Conservation (phyloP, 2,888 invertebrate species). For the Apodemia duryi region DNA sequence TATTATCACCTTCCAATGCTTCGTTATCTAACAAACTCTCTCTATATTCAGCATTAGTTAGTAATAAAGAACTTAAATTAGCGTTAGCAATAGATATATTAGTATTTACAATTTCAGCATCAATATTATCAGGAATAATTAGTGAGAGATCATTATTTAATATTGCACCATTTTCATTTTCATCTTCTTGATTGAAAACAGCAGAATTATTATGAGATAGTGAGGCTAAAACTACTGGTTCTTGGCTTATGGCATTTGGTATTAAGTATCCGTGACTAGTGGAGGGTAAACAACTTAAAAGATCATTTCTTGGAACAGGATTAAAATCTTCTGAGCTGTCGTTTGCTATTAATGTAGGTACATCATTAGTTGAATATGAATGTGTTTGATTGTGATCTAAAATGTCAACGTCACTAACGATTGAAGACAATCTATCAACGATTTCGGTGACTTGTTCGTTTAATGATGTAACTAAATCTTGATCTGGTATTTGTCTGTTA, state of each 20-base stretch:
- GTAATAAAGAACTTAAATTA: conserved; percentile 78
- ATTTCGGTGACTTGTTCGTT: conserved; percentile 75
- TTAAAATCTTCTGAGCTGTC: conserved; percentile 48
- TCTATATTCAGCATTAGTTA: conserved; percentile 71
- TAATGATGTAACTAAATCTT: conserved; percentile 67
- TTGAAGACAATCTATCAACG: conserved; percentile 66
- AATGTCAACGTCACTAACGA: conserved; percentile 58
- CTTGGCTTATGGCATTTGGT: conserved; percentile 80
- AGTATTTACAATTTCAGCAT: conserved; percentile 60
- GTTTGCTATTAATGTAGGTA: conserved; percentile 57
- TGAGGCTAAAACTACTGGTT: conserved; percentile 75
- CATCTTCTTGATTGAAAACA: conserved; percentile 65
- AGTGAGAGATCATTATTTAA: conserved; percentile 55
- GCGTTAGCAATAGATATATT: conserved; percentile 83
- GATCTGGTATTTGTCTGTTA: conserved; percentile 61
- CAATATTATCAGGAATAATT: conserved; percentile 65
- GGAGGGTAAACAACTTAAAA: conserved; percentile 76
- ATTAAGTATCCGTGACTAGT: conserved; percentile 82
- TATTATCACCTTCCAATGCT: conserved; percentile 44
- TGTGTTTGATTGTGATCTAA: conserved; percentile 56
- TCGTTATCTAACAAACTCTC: conserved; percentile 51
- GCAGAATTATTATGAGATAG: conserved; percentile 71
- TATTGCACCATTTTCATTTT: conserved; percentile 44
- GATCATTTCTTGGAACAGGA: conserved; percentile 57
- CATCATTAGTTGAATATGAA: conserved; percentile 68